phyloP scores from a whole-genome alignment of 2,113 vertebrate species.

The Okapia johnstoni region DNA sequence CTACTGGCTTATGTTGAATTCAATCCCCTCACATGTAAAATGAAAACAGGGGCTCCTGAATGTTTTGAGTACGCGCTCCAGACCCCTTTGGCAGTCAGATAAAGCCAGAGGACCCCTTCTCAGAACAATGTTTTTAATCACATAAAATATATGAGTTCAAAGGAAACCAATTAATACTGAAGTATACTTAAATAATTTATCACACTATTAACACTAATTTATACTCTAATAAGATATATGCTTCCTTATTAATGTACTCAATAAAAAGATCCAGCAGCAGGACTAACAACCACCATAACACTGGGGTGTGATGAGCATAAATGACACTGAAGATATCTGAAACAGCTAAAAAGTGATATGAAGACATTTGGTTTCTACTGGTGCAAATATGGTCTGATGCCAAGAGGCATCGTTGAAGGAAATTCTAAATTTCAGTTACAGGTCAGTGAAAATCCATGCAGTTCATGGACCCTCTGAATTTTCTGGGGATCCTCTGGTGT shows the following conservation, averaged over 20 bases:
- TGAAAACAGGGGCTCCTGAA: background rate
- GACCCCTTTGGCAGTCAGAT: background rate
- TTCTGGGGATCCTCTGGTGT: background rate
- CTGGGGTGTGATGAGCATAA: background rate
- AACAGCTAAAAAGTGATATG: background rate
- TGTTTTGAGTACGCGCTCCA: background rate
- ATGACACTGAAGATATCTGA: background rate
- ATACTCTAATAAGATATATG: background rate
- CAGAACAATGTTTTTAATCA: background rate
- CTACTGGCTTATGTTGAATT: background rate
- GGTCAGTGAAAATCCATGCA: background rate
- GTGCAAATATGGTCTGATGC: background rate
- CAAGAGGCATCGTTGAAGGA: background rate
- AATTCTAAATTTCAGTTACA: background rate
- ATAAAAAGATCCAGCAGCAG: background rate
- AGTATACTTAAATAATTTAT: background rate
- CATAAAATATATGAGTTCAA: background rate
- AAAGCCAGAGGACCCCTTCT: background rate
- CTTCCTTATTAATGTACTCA: background rate
- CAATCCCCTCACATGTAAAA: background rate
- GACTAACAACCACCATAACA: background rate
- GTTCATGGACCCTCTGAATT: background rate
- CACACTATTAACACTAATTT: background rate
- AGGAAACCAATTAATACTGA: background rate
- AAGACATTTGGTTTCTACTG: background rate